Percentiles rank a stretch among this genome's conserved stretches.
phyloP scores from a whole-genome alignment of 2,888 invertebrate species.

The Drosophila koepferae region DNA sequence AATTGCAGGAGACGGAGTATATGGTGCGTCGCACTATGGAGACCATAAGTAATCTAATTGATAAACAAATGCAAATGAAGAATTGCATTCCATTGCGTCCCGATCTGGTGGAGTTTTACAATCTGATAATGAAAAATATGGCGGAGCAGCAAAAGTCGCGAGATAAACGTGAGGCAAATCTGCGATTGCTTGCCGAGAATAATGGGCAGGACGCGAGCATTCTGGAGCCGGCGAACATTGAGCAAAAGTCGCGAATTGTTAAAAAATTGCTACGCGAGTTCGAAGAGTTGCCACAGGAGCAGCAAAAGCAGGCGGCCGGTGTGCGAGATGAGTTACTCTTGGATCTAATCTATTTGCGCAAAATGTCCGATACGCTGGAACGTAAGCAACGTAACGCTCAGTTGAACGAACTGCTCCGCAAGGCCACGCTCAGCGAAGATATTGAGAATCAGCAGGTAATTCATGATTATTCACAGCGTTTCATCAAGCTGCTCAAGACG shows the following conservation, averaged over 20 bases:
- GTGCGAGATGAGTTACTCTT: slow-evolving; percentile 75
- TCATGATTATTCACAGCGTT: slow-evolving; percentile 64
- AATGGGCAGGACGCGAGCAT: slow-evolving; percentile 50
- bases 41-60: slow-evolving; percentile 81
- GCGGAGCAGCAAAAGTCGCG: slow-evolving; percentile 69
- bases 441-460: slow-evolving; percentile 19
- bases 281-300: slow-evolving; percentile 74
- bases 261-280: slow-evolving; percentile 82
- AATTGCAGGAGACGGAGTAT: slow-evolving; percentile 69
- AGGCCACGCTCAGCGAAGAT: slow-evolving; percentile 3
- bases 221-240: slow-evolving; percentile 65
- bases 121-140: slow-evolving; percentile 69
- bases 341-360: slow-evolving; percentile 69
- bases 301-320: slow-evolving; percentile 66
- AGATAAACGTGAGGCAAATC: slow-evolving; percentile 65
- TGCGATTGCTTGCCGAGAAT: slow-evolving; percentile 34
- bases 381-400: slow-evolving; percentile 49
- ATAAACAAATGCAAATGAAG: slow-evolving; percentile 76
- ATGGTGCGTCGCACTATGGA: slow-evolving; percentile 79
- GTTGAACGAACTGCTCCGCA: slow-evolving; percentile 35
- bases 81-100: slow-evolving; percentile 80
- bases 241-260: slow-evolving; percentile 76
- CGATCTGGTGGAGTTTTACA: slow-evolving; percentile 81
- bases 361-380: slow-evolving; percentile 57
- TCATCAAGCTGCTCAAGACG: slow-evolving; percentile 76